Evolutionary conservation across 2,888 invertebrate species (phyloP).

Genomic region (Anorthoa munda): DNA sequence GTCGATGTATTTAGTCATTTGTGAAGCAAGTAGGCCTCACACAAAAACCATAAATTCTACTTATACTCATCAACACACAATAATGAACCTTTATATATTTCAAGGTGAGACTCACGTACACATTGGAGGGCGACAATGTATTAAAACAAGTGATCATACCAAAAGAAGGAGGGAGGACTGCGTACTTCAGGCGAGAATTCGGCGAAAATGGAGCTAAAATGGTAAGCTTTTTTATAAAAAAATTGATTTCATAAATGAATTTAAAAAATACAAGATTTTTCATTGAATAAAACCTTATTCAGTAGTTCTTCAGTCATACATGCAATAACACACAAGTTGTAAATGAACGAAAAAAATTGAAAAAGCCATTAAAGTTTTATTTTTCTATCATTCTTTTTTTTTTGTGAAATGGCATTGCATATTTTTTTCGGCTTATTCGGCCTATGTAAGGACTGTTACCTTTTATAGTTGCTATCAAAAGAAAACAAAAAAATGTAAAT

Average conservation of each 20-base stretch:
- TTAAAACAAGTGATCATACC: conserved; percentile 78
- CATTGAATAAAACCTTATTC: conserved; percentile 8
- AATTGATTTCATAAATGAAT: too few species aligned
- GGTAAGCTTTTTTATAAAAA: conserved; percentile 68
- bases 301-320: neutral
- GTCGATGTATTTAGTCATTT: too few species aligned
- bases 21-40: too few species aligned
- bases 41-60: too few species aligned
- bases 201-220: conserved; percentile 77
- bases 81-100: conserved; percentile 17
- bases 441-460: neutral
- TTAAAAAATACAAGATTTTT: neutral
- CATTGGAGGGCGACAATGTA: conserved; percentile 78
- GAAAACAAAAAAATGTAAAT: neutral
- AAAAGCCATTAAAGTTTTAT: conserved; percentile 20
- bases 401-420: neutral
- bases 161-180: conserved; percentile 73
- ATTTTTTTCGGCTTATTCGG: neutral
- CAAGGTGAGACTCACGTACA: conserved; percentile 78
- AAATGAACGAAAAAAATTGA: neutral
- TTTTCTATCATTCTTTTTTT: neutral
- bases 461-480: neutral
- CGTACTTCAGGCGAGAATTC: conserved; percentile 80
- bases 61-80: too few species aligned
- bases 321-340: neutral